Base-by-base conservation (phyloP, 2,888 invertebrate genomes). In the Nysson spinosus region DNA sequence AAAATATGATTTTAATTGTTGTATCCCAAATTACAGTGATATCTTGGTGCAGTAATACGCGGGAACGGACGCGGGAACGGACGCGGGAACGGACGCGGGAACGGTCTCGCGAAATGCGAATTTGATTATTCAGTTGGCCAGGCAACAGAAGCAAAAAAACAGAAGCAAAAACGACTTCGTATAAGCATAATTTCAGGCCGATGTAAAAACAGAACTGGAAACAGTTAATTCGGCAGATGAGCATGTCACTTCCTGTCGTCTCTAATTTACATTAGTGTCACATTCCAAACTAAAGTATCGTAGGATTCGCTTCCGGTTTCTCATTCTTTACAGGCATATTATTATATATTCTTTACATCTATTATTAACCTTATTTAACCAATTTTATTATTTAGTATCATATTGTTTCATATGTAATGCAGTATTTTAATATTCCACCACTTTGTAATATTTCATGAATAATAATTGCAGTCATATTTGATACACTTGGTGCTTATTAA, bases 1-100 rank as follows among this genome's bases (percentile, higher is more conserved):
- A 37, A 56, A 51, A 64, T 68, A 68, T 32, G 51, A 60, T 64
- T 68, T 64, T 68, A 64, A 60, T 69, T 62, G 58, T 35, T 58
- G 47, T 37, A 37, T 43, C 34, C 43, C 35, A 24, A 19, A 39
- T 24, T 40, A 47, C 52, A 12, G 24, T 39, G 43, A 40, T 26
- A 19, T 44, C 30, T 32, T n/a, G 20, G 17, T 43, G 50, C 40
- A 35, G 34, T 42, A 43, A 47, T 49, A 46, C 12, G 47, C 30
- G 55, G 40, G 47, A 24, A n/a, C n/a, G n/a, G n/a, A n/a, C n/a
- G n/a, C n/a, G n/a, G n/a, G n/a, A n/a, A n/a, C n/a, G 2, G 39
- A 30, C 20, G 50, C 20, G 14, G 19, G 19, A 50, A 17, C 19
- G 37, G 28, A 7, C 12, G 17, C 50, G 39, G 39, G 52, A 20